Evolutionary conservation across 2,888 invertebrate genomes (phyloP).

Genomic region (Leucania comma): DNA sequence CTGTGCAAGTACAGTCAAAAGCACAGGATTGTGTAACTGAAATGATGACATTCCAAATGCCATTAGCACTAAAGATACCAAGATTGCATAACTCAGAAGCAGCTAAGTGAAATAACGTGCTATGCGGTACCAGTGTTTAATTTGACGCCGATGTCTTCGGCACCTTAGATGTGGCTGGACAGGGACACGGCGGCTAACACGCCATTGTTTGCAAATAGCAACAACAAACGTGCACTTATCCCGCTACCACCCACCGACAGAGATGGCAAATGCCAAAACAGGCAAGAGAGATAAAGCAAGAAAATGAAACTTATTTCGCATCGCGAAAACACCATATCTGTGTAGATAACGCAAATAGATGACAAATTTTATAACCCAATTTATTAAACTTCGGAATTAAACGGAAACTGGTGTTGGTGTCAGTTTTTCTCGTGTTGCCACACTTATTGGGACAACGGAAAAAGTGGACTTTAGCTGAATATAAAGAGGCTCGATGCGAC

Average conservation of each 20-base stretch:
- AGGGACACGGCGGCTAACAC: slow-evolving; percentile 85
- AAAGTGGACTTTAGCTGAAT: slow-evolving; percentile 79
- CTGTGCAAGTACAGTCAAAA: background rate
- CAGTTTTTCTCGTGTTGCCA: slow-evolving; percentile 71
- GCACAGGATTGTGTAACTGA: too few species aligned
- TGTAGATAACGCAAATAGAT: slow-evolving; percentile 67
- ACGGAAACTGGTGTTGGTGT: slow-evolving; percentile 64
- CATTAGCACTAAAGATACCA: slow-evolving; percentile 16
- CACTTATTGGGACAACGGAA: slow-evolving; percentile 72
- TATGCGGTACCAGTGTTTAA: slow-evolving; percentile 72
- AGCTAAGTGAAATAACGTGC: slow-evolving; percentile 52
- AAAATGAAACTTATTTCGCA: slow-evolving; percentile 41
- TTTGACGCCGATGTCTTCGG: slow-evolving; percentile 82
- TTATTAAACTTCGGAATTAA: slow-evolving; percentile 73
- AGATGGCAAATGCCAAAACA: slow-evolving; percentile 69
- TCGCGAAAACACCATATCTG: slow-evolving; percentile 66
- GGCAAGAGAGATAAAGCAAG: slow-evolving; percentile 62
- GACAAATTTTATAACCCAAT: slow-evolving; percentile 77
- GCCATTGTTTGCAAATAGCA: slow-evolving; percentile 90
- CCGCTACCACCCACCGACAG: slow-evolving; percentile 69
- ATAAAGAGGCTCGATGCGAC: slow-evolving; percentile 72
- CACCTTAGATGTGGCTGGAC: slow-evolving; percentile 81
- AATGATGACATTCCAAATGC: slow-evolving; percentile 23
- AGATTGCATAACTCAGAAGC: slow-evolving; percentile 21
- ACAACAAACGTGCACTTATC: slow-evolving; percentile 80